These are phyloP conservation scores for Dinomys branickii DNA, from an alignment of 2,113 vertebrate species.

Conservation along the genomic window DNA sequence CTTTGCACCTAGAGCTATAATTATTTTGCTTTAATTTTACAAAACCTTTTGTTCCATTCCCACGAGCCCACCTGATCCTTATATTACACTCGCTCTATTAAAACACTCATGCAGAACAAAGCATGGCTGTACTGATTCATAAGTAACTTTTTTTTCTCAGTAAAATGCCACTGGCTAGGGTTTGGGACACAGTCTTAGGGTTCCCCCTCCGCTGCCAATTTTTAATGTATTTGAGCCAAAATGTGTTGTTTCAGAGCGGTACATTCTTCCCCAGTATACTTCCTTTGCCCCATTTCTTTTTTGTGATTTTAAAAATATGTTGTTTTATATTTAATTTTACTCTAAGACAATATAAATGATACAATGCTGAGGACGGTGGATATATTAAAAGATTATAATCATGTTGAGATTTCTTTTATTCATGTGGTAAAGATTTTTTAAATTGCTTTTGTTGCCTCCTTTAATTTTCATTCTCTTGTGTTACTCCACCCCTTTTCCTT, in stretches of 20 bases:
- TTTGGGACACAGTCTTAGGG: constrained; percentile 78
- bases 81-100: constrained; percentile 91
- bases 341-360: constrained; percentile 76
- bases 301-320: constrained; percentile 71
- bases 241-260: constrained; percentile 38
- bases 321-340: constrained; percentile 77
- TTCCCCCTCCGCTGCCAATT: constrained; percentile 73
- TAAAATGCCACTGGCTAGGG: constrained; percentile 82
- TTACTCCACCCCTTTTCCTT: constrained; percentile 78
- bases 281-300: neutral
- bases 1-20: constrained; percentile 91
- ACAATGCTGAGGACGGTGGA: constrained; percentile 63
- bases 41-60: constrained; percentile 92
- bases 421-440: constrained; percentile 57
- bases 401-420: constrained; percentile 76
- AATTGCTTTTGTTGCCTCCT: constrained; percentile 63
- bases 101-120: constrained; percentile 92
- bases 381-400: constrained; percentile 81
- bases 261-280: constrained; percentile 52
- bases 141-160: constrained; percentile 86
- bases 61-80: constrained; percentile 90
- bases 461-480: constrained; percentile 70
- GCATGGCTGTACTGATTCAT: constrained; percentile 90
- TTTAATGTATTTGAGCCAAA: constrained; percentile 60
- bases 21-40: constrained; percentile 93